Base-by-base conservation (phyloP, 2,113 vertebrate genomes). In the Poecilia latipinna region DNA sequence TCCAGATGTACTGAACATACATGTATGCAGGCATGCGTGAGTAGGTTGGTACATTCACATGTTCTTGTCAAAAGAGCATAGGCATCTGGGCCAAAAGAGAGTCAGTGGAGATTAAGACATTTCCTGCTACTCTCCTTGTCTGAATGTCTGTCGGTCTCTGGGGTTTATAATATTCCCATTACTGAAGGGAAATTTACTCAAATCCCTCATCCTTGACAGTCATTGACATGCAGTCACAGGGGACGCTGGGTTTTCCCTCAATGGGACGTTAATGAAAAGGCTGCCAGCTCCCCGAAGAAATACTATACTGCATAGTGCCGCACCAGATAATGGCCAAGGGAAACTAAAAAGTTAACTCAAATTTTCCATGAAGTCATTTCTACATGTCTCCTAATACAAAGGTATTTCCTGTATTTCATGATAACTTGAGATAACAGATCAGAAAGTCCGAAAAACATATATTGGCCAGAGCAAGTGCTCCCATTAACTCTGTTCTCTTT, bases 1-100 rank as follows among this genome's bases (percentile, higher is more conserved):
- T 93, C 94, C 94, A 95, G 94, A 95, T 95, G 94, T 93, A 80
- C 72, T 77, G 76, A 57, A n/a, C 17, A n/a, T 81, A 70, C 33
- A 37, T 66, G 74, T 76, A 76, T 72, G 77, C 71, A 85, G 80
- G 82, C 82, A 80, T 67, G 82, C 57, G 35, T n/a, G 31, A 2
- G 31, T 60, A 31, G 63, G 68, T 11, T 32, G 11, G 33, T 67
- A 57, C 60, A 44, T 26, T 65, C 72, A 85, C 80, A 81, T 73
- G 76, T 65, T 83, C 82, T 65, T 81, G 82, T 81, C 81, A 79
- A 87, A 80, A 80, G 69, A 78, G 75, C 75, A 57, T 57, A 82
- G 80, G 79, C 73, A 79, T 82, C 63, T 42, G 71, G 80, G 82
- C 86, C 88, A 90, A 82, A 82, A 75, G 74, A 82, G 84, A 88